phyloP scores from a whole-genome alignment of 2,797 vertebrate species.

The Neosalanx taihuensis region DNA sequence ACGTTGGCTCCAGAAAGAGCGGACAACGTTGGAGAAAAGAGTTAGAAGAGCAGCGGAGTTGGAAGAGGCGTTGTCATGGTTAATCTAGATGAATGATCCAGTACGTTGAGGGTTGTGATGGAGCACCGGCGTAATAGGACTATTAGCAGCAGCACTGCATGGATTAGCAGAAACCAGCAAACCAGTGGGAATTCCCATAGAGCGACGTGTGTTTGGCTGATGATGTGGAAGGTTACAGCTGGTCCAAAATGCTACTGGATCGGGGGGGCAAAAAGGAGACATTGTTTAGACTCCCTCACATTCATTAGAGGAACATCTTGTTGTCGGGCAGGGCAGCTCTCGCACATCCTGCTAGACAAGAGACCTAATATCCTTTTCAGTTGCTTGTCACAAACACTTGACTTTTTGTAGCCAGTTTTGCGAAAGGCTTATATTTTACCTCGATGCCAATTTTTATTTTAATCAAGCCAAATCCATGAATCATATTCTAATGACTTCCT shows the following conservation, averaged over 20 bases:
- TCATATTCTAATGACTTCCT: not conserved
- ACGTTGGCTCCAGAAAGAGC: too few relatives aligned
- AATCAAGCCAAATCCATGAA: not conserved
- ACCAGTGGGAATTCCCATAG: not conserved
- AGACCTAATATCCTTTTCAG: not conserved
- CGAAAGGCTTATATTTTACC: not conserved
- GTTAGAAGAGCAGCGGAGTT: not conserved
- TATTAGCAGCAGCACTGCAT: not conserved
- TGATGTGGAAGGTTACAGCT: not conserved
- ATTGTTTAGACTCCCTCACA: not conserved
- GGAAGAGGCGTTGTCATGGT: not conserved
- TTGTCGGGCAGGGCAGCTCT: not conserved
- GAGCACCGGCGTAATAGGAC: not conserved
- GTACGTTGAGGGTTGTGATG: not conserved
- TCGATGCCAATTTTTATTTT: not conserved
- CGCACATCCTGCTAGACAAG: not conserved
- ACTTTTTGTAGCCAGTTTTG: not conserved
- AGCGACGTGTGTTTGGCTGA: not conserved
- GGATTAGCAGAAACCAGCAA: not conserved
- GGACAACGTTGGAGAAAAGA: not conserved
- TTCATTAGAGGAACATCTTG: not conserved
- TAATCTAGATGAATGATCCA: not conserved
- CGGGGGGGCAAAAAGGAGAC: not conserved
- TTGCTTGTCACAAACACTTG: not conserved
- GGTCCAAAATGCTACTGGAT: not conserved